These are phyloP conservation scores for Origma solitaria DNA, from an alignment of 2,113 vertebrate genomes.

Conservation along the genomic window DNA sequence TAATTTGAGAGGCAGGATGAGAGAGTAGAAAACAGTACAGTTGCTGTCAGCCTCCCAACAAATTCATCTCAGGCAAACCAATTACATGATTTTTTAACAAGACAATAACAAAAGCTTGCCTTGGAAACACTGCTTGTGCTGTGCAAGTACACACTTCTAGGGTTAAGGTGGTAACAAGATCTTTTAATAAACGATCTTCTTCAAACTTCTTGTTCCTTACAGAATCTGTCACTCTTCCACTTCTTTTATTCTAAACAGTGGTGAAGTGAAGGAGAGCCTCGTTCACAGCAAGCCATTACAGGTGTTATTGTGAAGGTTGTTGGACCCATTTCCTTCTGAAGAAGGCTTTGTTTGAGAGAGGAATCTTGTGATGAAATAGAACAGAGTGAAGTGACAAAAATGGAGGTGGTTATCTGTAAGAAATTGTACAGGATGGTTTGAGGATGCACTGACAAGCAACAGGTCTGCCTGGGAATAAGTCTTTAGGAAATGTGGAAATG, in stretches of 20 bases:
- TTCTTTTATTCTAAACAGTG: not conserved
- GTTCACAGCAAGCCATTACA: not conserved
- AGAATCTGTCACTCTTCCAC: not conserved
- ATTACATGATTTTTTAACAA: not conserved
- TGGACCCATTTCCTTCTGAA: not conserved
- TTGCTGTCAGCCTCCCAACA: not conserved
- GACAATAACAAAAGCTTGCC: not conserved
- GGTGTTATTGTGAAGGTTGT: not conserved
- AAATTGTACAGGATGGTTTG: not conserved
- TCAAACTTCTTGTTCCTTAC: not conserved
- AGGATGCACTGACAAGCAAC: not conserved
- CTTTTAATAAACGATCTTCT: not conserved
- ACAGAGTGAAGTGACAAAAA: not conserved
- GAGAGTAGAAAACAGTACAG: not conserved
- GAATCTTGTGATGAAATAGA: not conserved
- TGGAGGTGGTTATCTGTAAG: not conserved
- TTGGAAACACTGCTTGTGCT: not conserved
- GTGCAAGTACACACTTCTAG: not conserved
- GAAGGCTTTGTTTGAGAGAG: not conserved
- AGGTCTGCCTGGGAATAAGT: not conserved
- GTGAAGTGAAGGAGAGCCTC: not conserved
- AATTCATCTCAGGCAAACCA: not conserved
- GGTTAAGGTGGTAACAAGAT: slow-evolving; percentile 18
- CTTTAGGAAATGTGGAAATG: not conserved
- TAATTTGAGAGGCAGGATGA: not conserved